Evolutionary conservation across 1,140 invertebrate genomes (phyloP), one percentile per base, ranked within the genome.

Genomic region (Samia ricini): DNA sequence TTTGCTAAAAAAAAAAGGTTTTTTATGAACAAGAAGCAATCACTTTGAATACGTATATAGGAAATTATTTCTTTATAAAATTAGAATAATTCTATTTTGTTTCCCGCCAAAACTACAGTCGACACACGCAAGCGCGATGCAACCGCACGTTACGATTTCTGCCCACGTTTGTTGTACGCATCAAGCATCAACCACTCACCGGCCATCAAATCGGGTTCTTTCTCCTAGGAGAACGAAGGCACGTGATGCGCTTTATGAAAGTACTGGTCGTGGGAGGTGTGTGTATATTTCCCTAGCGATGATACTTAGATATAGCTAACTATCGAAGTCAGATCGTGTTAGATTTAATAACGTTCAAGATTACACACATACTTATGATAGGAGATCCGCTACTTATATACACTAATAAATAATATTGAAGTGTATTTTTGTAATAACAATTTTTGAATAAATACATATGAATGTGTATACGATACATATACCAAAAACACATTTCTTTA

Each of bases 221-320:
- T 86, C 85, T 86, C 63, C 66, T 72, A 66, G 56, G 71, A 74
- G 71, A 71, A 71, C 61, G 69, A 69, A 79, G 65, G 76, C 79
- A 84, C 83, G 79, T 83, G 78, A 87, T 86, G 75, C 72, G 71
- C 69, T 72, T 81, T 79, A 84, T 81, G 85, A 85, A 85, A 85
- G 85, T 72, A 77, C 69, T 70, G 75, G 68, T 77, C 76, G 79
- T 81, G 77, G 76, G 69, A 77, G 63, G 65, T 72, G 63, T 57
- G n/a, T n/a, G n/a, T 66, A 67, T 42, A n/a, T 8, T 24, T 57
- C 56, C n/a, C 24, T 57, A 21, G 33, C 56, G 21, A 33, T 36
- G 26, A 36, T 33, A 57, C 15, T 29, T 33, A 33, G 33, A 42
- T 42, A 42, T 42, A 10, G 15, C 15, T 12, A 15, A 12, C 33